Base-by-base conservation (phyloP, 1,140 invertebrate genomes). In the Camponotus floridanus region DNA sequence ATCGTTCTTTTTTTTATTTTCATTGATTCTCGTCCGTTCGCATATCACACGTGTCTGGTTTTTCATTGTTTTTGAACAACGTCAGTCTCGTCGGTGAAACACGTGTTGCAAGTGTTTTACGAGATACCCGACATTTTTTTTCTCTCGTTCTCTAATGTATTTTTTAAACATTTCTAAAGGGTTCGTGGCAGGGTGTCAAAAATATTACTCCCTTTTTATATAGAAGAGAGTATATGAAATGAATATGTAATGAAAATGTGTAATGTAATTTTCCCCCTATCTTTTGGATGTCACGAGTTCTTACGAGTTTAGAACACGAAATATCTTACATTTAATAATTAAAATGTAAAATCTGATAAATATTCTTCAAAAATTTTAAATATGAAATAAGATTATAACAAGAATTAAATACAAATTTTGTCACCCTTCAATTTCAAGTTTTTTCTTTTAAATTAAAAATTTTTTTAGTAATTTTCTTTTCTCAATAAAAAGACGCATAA, bases 21-120 rank as follows among this genome's bases (percentile, higher is more conserved):
- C 45, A 51, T 51, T 51, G 48, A 4, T 51, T 51, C 48, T 11
- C 42, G 4, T 67, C 57, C 78, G 68, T 83, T 83, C 59, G 79
- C 55, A 61, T 83, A 83, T 83, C 68, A 73, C 26, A 31, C 68
- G 68, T 21, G 48, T 3, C 18, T 33, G 8, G 68, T 73, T 83
- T 83, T 73, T 83, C 36, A 83, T 83, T 83, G 55, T 83, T 83
- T 83, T 83, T 83, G 18, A n/a, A 83, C 67, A 73, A 73, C 55
- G 55, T 62, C 68, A 83, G 31, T 8, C 21, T 36, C 18, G 55
- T n/a, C 26, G 55, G 15, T 26, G 55, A 42, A 48, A 83, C 68
- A 83, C 79, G 68, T 83, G 68, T 74, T 73, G 42, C 79, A 68
- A 62, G 13, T 42, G 67, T 83, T 83, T 73, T 74, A 83, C 68